phyloP scores from a whole-genome alignment of 2,113 vertebrate genomes.

The Bettongia penicillata region DNA sequence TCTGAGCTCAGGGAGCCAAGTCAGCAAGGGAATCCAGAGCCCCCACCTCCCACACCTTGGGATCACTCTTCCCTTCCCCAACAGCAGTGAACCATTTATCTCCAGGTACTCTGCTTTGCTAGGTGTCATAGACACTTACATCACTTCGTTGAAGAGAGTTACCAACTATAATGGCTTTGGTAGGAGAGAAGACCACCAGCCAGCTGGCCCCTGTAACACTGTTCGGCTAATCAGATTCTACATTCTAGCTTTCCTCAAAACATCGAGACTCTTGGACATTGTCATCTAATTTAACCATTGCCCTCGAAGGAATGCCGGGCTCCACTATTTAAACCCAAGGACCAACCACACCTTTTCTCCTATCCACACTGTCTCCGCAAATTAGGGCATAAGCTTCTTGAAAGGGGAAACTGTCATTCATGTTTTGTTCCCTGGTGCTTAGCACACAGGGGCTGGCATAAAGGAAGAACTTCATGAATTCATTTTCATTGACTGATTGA shows the following conservation, averaged over 20 bases:
- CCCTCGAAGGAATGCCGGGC: not conserved
- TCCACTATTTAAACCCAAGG: not conserved
- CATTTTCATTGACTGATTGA: not conserved
- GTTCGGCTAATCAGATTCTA: not conserved
- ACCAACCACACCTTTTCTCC: not conserved
- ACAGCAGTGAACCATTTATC: not conserved
- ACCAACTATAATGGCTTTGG: not conserved
- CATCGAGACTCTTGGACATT: not conserved
- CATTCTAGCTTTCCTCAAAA: not conserved
- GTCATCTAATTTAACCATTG: not conserved
- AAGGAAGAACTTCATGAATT: not conserved
- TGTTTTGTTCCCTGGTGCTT: not conserved
- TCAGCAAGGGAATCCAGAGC: not conserved
- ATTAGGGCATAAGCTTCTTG: not conserved
- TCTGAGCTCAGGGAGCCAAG: not conserved
- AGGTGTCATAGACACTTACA: not conserved
- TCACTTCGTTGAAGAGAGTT: not conserved
- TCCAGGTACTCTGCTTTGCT: not conserved
- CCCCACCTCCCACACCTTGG: not conserved
- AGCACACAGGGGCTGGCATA: not conserved
- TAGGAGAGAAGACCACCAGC: not conserved
- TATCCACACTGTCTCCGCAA: not conserved
- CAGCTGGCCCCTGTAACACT: not conserved
- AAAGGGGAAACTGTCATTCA: constrained; percentile 7
- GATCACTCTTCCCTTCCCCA: not conserved